Evolutionary conservation across 2,888 invertebrate species (phyloP).

Genomic region (Leucozona laternaria): DNA sequence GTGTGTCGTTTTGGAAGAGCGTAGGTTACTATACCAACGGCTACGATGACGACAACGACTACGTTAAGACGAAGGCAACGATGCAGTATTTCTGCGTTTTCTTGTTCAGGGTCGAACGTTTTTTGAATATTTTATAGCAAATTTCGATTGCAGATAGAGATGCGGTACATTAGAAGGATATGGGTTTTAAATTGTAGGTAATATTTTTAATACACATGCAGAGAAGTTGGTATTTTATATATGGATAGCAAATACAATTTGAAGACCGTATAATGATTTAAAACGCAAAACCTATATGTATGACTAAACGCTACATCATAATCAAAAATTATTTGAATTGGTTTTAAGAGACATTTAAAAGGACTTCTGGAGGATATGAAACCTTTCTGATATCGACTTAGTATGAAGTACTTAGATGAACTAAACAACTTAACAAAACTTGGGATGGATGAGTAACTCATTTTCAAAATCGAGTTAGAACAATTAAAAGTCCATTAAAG

Average conservation of each 20-base stretch:
- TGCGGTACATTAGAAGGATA: constrained; percentile 12
- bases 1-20: background rate
- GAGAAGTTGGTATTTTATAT: constrained; percentile 12
- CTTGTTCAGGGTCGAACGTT: constrained; percentile 61
- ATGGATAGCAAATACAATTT: background rate
- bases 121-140: constrained; percentile 65
- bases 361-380: too few relatives aligned
- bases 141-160: constrained; percentile 45
- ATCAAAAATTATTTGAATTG: too few relatives aligned
- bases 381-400: too few relatives aligned
- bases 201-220: constrained; percentile 5
- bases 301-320: too few relatives aligned
- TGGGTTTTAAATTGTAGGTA: constrained; percentile 10
- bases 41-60: background rate
- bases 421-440: too few relatives aligned
- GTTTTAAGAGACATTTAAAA: too few relatives aligned
- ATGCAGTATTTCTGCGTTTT: constrained; percentile 61
- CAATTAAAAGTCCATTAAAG: too few relatives aligned
- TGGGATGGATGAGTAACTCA: too few relatives aligned
- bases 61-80: background rate
- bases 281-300: background rate
- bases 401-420: too few relatives aligned
- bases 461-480: too few relatives aligned
- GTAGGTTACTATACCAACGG: background rate
- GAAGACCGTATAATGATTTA: background rate